phyloP scores from a whole-genome alignment of 2,888 invertebrate species.

The Plagiodera versicolora region DNA sequence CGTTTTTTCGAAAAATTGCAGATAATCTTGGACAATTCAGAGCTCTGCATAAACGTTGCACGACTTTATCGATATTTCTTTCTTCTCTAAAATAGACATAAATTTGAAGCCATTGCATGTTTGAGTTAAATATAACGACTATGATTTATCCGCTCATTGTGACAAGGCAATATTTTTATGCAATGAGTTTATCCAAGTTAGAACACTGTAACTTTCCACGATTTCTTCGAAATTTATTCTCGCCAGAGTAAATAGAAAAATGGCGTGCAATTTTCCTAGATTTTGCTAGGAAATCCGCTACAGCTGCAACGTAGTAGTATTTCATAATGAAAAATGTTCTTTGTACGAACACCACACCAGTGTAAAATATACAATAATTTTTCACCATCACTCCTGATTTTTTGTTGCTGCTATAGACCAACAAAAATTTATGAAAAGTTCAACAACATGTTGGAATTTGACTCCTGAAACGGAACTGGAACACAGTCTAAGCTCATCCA shows the following conservation, averaged over 20 bases:
- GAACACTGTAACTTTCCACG: neutral
- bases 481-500: too few relatives aligned
- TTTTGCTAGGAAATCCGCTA: neutral
- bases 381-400: too few relatives aligned
- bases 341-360: neutral
- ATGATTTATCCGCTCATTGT: neutral
- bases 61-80: neutral
- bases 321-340: neutral
- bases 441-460: too few relatives aligned
- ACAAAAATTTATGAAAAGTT: too few relatives aligned
- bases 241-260: constrained; percentile 4
- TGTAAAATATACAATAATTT: too few relatives aligned
- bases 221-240: neutral
- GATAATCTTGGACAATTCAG: too few relatives aligned
- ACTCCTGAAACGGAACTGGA: too few relatives aligned
- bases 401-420: too few relatives aligned
- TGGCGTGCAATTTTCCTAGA: constrained; percentile 15
- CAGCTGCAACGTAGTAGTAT: neutral
- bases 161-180: neutral
- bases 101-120: neutral
- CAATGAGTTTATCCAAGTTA: neutral
- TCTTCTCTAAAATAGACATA: neutral
- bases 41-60: neutral
- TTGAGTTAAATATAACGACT: neutral
- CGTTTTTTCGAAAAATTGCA: too few relatives aligned